Percentiles rank a stretch among this genome's conserved stretches.
These are phyloP conservation scores for Chrosomus eos DNA, from an alignment of 2,797 vertebrate genomes.

Conservation along the genomic window DNA sequence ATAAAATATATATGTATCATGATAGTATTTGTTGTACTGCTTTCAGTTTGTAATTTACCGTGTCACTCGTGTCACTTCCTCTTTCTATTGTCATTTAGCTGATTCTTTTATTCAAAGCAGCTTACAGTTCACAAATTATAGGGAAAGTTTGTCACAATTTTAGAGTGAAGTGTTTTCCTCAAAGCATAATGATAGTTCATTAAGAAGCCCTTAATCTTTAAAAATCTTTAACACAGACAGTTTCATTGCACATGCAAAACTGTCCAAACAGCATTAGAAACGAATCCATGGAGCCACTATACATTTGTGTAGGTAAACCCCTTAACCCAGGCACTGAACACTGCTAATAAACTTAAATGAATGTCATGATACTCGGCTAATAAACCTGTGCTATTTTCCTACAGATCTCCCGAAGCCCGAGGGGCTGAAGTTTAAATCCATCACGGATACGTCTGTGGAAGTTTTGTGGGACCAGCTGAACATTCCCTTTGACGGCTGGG, in stretches of 20 bases:
- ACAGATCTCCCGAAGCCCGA: constrained; percentile 90
- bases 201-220: not conserved
- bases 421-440: constrained; percentile 90
- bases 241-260: not conserved
- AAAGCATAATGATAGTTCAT: not conserved
- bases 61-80: not conserved
- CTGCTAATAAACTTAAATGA: not conserved
- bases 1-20: not conserved
- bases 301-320: too few relatives aligned
- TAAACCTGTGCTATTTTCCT: constrained; percentile 8
- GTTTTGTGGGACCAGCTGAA: constrained; percentile 93
- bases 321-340: not conserved
- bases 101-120: not conserved
- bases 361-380: not conserved
- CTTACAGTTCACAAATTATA: not conserved
- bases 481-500: constrained; percentile 90
- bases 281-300: not conserved
- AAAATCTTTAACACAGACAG: not conserved
- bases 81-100: not conserved
- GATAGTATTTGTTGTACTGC: too few relatives aligned
- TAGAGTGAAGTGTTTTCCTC: not conserved
- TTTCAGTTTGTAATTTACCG: not conserved
- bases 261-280: not conserved
- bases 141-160: not conserved
- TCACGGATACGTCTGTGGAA: constrained; percentile 90